Evolutionary conservation across 2,888 invertebrate genomes (phyloP), one percentile per base, ranked within the genome.

Genomic region (Dascillus cervinus): DNA sequence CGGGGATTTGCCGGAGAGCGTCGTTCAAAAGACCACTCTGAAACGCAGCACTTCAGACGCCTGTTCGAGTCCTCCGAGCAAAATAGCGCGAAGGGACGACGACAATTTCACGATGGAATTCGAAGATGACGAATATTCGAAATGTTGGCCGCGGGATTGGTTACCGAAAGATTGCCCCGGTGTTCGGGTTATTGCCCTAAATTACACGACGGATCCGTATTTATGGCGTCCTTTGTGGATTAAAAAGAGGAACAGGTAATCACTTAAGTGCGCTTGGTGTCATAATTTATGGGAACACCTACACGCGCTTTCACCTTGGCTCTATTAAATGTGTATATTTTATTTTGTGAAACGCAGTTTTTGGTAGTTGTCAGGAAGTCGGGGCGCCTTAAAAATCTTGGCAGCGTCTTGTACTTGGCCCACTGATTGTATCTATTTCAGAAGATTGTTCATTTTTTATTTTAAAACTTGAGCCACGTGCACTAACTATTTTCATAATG

Each of bases 81-180:
- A 60, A 41, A 39, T 55, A 17, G 44, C 55, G 1, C 44, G 52
- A 36, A 47, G 37, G 14, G 44, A 46, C 10, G 32, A 43, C 13
- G 31, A 38, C n/a, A 17, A 17, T 8, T 17, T 17, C 8, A 8
- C 4, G 8, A 17, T 6, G 4, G 26, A 34, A 3, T 38, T 42
- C 13, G 39, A 40, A 2, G 40, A 26, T 13, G 26, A 32, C 3
- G 71, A 70, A 30, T 78, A 75, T 49, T 77, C 78, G 1, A 59
- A 64, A 6, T 89, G 89, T 53, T 90, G 89, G 89, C 90, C 90
- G 0, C 70, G 76, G 37, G 89, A 91, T 57, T 92, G 91, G 91
- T 61, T 92, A 12, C 78, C 82, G 0, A 56, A 73, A 20, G 90
- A 91, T 55, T 80, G 80, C 51, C 82, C 84, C 0, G 75, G 79